Conservation (phyloP, 2,888 invertebrate species). For the Orthosia gothica region DNA sequence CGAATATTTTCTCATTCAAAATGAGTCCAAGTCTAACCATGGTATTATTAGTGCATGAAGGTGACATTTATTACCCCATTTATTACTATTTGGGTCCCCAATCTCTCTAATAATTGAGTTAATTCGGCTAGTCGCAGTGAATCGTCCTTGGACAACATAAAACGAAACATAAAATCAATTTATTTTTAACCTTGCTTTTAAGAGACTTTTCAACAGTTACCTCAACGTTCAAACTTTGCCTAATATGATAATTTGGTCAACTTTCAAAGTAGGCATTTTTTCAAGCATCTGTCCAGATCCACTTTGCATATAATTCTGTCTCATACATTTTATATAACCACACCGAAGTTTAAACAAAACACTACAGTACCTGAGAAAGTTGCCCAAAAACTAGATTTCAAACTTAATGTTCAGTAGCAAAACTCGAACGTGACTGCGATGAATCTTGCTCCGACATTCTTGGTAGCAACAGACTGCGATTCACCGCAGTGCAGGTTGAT, state of each 20-base stretch:
- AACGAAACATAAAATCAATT: neutral
- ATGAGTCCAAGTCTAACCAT: too few relatives aligned
- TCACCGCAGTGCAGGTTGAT: conserved; percentile 37
- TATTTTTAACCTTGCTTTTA: neutral
- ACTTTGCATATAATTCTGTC: neutral
- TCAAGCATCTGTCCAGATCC: neutral
- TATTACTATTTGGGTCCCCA: neutral
- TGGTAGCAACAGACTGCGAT: conserved; percentile 14
- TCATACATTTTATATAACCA: conserved; percentile 21
- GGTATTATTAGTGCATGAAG: too few relatives aligned
- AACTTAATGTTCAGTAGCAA: conserved; percentile 21
- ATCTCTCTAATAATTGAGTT: neutral
- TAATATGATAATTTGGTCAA: neutral
- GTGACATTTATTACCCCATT: too few relatives aligned
- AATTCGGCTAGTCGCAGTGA: neutral
- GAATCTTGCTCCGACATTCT: conserved; percentile 36
- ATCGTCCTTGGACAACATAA: neutral
- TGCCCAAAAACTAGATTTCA: conserved; percentile 22
- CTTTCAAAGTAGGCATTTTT: neutral
- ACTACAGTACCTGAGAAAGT: conserved; percentile 22
- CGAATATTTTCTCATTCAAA: too few relatives aligned
- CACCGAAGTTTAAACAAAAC: conserved; percentile 11
- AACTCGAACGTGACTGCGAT: conserved; percentile 32
- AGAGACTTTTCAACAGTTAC: neutral
- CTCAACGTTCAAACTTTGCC: neutral